A percentile compares a stretch with the other conserved stretches of the same genome.
Conservation (phyloP, 2,113 vertebrate species). For the Erythrolamprus reginae region DNA sequence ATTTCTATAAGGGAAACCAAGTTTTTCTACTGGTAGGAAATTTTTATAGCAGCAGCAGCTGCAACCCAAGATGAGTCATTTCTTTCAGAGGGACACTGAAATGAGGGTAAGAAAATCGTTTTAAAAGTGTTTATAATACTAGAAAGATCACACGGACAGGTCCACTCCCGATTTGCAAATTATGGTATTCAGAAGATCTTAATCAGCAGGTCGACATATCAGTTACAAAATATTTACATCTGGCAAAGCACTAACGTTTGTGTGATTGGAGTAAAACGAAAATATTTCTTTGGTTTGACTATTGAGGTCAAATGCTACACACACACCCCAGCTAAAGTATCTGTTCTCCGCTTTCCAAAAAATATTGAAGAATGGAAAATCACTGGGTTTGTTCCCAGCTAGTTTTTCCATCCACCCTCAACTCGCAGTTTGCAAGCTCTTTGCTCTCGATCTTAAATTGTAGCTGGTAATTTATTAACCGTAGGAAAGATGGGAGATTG, state of each 20-base stretch:
- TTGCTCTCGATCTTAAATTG: neutral
- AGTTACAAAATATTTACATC: neutral
- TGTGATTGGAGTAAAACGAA: neutral
- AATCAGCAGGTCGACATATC: neutral
- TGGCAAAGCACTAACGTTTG: neutral
- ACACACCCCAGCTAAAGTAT: neutral
- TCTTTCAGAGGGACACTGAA: too few species aligned
- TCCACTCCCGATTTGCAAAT: neutral
- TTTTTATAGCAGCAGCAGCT: too few species aligned
- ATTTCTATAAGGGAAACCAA: too few species aligned
- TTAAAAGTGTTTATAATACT: neutral
- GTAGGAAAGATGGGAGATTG: neutral
- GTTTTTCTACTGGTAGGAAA: too few species aligned
- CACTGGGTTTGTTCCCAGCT: neutral
- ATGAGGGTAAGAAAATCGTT: too few species aligned
- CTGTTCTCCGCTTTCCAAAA: neutral
- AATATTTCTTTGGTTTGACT: neutral
- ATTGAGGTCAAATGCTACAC: neutral
- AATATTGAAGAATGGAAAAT: neutral
- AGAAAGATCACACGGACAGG: neutral
- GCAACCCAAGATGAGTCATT: too few species aligned
- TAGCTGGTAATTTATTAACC: constrained; percentile 5
- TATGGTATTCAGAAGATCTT: neutral
- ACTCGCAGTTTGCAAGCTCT: neutral
- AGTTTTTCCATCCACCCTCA: neutral